Evolutionary conservation across 2,888 invertebrate genomes (phyloP).

Genomic region (Geophilus truncorum): DNA sequence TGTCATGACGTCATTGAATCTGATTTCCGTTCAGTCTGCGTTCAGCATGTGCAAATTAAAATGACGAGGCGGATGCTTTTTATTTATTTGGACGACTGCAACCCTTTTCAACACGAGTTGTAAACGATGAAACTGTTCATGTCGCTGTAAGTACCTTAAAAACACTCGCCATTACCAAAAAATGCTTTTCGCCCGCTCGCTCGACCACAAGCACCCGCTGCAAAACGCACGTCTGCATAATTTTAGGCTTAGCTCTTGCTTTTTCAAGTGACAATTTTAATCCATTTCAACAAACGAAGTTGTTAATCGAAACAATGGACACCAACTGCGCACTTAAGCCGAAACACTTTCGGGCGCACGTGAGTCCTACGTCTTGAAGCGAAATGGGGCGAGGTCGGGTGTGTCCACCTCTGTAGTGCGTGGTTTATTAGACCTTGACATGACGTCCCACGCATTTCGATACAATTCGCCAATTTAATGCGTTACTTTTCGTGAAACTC

Average conservation of each 20-base stretch:
- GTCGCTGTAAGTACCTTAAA: neutral
- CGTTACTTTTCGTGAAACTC: neutral
- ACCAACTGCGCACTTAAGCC: neutral
- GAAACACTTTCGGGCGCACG: neutral
- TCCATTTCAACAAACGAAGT: neutral
- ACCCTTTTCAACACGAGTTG: neutral
- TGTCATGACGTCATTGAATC: conserved; percentile 21
- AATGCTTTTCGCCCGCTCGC: neutral
- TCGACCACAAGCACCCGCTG: neutral
- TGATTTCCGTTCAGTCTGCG: conserved; percentile 24
- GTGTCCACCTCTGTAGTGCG: neutral
- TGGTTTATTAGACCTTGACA: conserved; percentile 25
- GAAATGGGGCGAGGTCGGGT: conserved; percentile 27
- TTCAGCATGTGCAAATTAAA: conserved; percentile 25
- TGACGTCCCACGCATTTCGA: neutral
- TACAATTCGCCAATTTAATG: neutral
- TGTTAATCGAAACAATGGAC: neutral
- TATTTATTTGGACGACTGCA: conserved; percentile 17
- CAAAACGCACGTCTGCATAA: neutral
- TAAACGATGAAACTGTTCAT: neutral
- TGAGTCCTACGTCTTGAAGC: neutral
- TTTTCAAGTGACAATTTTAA: neutral
- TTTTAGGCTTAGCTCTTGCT: neutral
- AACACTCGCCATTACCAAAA: neutral
- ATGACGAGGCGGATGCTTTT: conserved; percentile 18